Conservation (phyloP, 2,113 vertebrate genomes). For the Ondatra zibethicus region DNA sequence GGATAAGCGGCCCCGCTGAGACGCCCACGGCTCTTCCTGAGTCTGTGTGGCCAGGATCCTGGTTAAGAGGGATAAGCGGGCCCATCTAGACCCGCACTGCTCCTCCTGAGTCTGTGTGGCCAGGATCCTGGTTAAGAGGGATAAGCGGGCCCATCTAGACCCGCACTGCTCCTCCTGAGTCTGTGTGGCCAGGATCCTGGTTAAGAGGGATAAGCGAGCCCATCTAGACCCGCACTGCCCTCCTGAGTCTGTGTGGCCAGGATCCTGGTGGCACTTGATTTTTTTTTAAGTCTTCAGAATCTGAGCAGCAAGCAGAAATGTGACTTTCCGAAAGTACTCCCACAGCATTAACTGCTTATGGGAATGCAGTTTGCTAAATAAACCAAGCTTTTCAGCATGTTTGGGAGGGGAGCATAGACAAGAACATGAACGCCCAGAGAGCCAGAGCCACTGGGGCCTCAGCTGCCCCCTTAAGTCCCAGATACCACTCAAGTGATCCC, state of each 20-base stretch:
- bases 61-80: too few species aligned
- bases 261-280: neutral
- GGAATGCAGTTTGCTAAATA: neutral
- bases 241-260: neutral
- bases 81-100: neutral
- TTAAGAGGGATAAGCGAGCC: too few species aligned
- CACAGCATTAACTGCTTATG: neutral
- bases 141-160: too few species aligned
- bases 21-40: neutral
- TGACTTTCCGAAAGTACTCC: neutral
- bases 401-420: neutral
- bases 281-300: neutral
- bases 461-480: too few species aligned
- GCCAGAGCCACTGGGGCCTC: accelerated
- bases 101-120: neutral
- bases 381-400: neutral
- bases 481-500: neutral
- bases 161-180: too few species aligned
- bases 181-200: too few species aligned
- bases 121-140: too few species aligned
- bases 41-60: too few species aligned
- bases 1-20: neutral
- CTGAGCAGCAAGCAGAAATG: neutral
- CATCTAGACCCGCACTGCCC: too few species aligned
- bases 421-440: accelerated